Evolutionary conservation across 2,113 vertebrate genomes (phyloP).

Genomic region (Heliornis fulica): DNA sequence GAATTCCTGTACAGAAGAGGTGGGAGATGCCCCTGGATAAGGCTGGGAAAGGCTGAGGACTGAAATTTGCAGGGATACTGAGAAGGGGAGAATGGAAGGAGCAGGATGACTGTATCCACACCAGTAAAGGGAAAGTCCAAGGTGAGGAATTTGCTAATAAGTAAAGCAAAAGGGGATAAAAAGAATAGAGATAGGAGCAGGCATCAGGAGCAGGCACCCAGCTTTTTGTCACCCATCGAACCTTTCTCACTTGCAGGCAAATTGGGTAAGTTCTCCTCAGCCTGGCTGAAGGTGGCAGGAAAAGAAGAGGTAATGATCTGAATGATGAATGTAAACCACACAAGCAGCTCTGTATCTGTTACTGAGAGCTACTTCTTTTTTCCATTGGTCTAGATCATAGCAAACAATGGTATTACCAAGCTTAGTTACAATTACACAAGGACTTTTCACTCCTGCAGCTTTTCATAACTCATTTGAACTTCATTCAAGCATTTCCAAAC

Average conservation of each 20-base stretch:
- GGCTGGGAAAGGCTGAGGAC: not conserved
- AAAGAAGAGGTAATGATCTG: rapidly evolving
- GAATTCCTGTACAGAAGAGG: not conserved
- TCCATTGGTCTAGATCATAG: not conserved
- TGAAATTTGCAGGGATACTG: not conserved
- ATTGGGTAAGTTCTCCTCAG: not conserved
- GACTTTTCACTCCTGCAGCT: not conserved
- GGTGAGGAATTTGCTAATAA: not conserved
- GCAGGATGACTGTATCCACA: not conserved
- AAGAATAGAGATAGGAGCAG: not conserved
- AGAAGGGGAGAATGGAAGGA: not conserved
- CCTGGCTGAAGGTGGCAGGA: not conserved
- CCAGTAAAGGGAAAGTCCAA: not conserved
- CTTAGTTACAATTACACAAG: not conserved
- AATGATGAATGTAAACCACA: not conserved
- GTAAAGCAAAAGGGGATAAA: not conserved
- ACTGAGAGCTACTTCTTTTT: not conserved
- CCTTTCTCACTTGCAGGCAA: not conserved
- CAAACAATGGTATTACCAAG: not conserved
- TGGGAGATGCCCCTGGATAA: not conserved
- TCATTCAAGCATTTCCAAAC: not conserved
- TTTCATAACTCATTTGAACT: not conserved
- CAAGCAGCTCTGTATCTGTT: not conserved
- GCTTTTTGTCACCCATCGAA: not conserved
- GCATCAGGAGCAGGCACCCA: not conserved